phyloP scores from a whole-genome alignment of 2,888 invertebrate species.

The Habroteleia sp. region DNA sequence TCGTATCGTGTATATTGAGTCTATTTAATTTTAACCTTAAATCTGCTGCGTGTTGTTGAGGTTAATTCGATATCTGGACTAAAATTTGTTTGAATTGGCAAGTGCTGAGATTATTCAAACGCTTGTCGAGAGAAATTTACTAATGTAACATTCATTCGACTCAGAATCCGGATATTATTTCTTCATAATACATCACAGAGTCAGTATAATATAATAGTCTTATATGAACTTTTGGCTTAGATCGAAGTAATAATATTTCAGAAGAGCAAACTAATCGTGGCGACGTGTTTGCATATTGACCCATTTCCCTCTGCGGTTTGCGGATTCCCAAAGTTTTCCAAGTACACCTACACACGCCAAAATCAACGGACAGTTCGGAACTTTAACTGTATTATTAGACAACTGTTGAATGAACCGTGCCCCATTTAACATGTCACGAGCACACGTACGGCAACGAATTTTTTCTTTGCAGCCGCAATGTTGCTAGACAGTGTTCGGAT shows the following conservation, averaged over 20 bases:
- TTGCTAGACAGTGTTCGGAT: constrained; percentile 16
- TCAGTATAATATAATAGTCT: constrained; percentile 40
- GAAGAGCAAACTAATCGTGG: constrained; percentile 55
- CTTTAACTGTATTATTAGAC: constrained; percentile 65
- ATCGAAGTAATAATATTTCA: constrained; percentile 58
- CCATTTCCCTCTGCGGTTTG: constrained; percentile 62
- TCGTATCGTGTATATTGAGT: too few species aligned
- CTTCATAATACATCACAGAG: constrained; percentile 20
- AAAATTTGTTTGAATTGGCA: neutral
- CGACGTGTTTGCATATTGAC: constrained; percentile 63
- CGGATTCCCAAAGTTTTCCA: constrained; percentile 63
- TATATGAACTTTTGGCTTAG: constrained; percentile 31
- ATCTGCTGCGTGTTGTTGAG: too few species aligned
- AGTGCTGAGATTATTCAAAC: constrained; percentile 3
- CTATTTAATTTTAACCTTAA: too few species aligned
- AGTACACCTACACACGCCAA: constrained; percentile 57
- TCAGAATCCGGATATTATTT: constrained; percentile 23
- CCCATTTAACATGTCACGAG: constrained; percentile 61
- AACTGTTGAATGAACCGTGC: constrained; percentile 63
- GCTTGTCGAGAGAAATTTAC: constrained; percentile 8
- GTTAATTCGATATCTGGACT: too few species aligned
- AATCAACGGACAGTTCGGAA: constrained; percentile 61
- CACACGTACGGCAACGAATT: constrained; percentile 38
- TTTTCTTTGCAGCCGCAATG: constrained; percentile 16
- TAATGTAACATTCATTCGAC: constrained; percentile 4